These are phyloP conservation scores for Pelosia muscerda DNA, from an alignment of 2,888 invertebrate genomes.

Conservation along the genomic window DNA sequence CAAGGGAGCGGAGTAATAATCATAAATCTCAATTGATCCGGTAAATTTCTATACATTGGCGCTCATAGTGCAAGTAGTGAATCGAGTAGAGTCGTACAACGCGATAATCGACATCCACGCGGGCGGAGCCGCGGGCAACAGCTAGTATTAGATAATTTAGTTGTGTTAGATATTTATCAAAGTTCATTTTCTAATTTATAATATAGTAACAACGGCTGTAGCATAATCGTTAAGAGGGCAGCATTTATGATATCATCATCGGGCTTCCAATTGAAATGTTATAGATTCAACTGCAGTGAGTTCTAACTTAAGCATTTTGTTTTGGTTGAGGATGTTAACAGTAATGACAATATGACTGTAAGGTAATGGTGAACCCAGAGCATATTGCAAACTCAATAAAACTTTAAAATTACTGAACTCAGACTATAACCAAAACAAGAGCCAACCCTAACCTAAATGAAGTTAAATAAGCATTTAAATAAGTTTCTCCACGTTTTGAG, in stretches of 20 bases:
- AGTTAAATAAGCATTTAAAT: constrained; percentile 40
- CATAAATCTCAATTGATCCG: no score
- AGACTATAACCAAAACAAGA: not conserved
- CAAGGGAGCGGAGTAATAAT: no score
- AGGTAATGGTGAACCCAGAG: no score
- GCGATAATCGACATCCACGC: no score
- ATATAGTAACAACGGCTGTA: not conserved
- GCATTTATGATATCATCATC: not conserved
- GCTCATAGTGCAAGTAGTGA: no score
- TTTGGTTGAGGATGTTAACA: not conserved
- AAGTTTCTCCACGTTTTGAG: constrained; percentile 47
- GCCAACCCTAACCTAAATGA: constrained; percentile 20
- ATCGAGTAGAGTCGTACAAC: no score
- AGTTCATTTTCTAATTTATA: not conserved
- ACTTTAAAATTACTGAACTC: not conserved
- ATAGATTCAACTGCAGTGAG: not conserved
- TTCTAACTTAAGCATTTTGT: no score
- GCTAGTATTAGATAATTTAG: not conserved
- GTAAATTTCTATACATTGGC: no score
- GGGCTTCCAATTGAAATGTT: not conserved
- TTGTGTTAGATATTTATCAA: not conserved
- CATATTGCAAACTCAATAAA: no score
- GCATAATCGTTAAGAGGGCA: not conserved
- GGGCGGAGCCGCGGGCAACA: no score
- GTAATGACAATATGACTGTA: not conserved